These are phyloP conservation scores for Oscheius sp. DNA, from an alignment of 2,888 invertebrate genomes.

Conservation along the genomic window DNA sequence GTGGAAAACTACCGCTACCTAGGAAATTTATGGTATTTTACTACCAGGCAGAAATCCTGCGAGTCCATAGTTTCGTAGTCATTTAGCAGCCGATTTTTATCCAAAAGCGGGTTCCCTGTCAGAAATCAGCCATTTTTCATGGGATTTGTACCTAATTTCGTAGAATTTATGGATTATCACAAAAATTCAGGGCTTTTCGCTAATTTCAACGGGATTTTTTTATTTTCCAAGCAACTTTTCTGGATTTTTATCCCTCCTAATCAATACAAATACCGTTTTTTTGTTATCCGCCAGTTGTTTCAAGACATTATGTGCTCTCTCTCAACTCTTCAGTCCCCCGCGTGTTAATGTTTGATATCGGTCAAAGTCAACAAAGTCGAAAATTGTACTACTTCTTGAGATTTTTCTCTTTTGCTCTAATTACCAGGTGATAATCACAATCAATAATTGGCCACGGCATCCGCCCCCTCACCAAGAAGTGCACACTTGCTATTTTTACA, in stretches of 20 bases:
- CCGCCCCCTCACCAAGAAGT: slow-evolving; percentile 2
- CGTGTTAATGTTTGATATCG: slow-evolving; percentile 1
- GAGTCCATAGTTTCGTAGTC: too few species aligned
- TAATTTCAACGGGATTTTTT: too few species aligned
- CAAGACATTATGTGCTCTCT: not conserved
- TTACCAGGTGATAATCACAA: not conserved
- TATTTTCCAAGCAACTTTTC: too few species aligned
- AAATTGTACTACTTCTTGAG: not conserved
- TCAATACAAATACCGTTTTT: not conserved
- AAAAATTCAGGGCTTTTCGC: too few species aligned
- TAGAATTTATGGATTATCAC: too few species aligned
- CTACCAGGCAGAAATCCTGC: too few species aligned
- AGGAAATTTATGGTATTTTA: too few species aligned
- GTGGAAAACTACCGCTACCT: too few species aligned
- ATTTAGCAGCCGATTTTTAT: too few species aligned
- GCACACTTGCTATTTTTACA: slow-evolving; percentile 18
- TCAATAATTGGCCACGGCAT: slow-evolving; percentile 1
- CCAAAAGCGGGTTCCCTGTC: too few species aligned
- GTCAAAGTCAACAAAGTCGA: not conserved
- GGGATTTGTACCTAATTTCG: too few species aligned
- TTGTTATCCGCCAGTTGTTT: not conserved
- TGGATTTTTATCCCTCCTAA: not conserved
- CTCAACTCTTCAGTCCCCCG: not conserved
- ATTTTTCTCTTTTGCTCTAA: not conserved
- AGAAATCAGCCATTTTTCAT: too few species aligned